Evolutionary conservation across 2,888 invertebrate species (phyloP).

Genomic region (Neuroscelio doddi): DNA sequence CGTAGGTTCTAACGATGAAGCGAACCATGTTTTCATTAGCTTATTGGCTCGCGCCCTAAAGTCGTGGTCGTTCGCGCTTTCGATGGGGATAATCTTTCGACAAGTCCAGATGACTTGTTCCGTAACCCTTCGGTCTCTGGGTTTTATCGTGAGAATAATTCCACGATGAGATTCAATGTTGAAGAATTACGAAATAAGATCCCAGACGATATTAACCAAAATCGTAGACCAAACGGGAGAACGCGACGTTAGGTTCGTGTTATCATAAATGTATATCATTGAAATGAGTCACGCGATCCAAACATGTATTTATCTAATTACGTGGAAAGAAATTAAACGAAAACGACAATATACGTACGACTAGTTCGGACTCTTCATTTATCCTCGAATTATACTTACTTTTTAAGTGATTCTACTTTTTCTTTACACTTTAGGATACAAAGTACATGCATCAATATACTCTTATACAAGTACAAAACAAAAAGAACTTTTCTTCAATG

Average conservation of each 20-base stretch:
- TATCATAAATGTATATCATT: conserved; percentile 31
- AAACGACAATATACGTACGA: no score
- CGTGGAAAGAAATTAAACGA: no score
- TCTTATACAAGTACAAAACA: no score
- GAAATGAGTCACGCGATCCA: conserved; percentile 31
- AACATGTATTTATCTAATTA: no score
- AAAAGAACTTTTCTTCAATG: no score
- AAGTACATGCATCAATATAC: no score
- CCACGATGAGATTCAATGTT: no score
- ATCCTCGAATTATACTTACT: no score
- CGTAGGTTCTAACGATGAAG: conserved; percentile 50
- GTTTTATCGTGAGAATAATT: background rate
- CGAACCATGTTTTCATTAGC: conserved; percentile 32
- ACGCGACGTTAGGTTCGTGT: conserved; percentile 45
- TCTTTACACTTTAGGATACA: no score
- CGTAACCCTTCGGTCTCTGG: background rate
- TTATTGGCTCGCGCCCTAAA: conserved; percentile 44
- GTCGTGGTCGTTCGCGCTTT: conserved; percentile 59
- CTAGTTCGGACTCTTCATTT: no score
- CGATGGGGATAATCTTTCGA: conserved; percentile 60
- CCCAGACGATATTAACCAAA: conserved; percentile 23
- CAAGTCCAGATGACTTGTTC: conserved; percentile 36
- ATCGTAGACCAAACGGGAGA: conserved; percentile 34
- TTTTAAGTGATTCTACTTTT: no score
- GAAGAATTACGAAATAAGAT: no score